Evolutionary conservation across 2,797 vertebrate genomes (phyloP), one percentile per base, ranked within the genome.

Genomic region (Coregonus ussuriensis): DNA sequence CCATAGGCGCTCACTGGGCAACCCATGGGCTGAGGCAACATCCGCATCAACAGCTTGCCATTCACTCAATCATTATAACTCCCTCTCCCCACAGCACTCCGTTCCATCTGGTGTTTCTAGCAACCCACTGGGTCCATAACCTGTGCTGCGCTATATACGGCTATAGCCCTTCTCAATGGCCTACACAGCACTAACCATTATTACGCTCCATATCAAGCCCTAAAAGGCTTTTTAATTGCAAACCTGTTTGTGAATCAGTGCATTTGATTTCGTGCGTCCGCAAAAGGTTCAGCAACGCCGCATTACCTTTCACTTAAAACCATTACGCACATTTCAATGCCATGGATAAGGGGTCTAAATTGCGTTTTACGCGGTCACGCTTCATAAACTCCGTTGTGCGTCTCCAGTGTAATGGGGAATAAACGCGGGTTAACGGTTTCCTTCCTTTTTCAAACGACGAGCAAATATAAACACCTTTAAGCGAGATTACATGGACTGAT

Each of bases 401-500:
- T 76, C 79, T 85, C 69, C 85, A 88, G 81, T 84, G 62, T 75
- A 72, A 82, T 78, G 86, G 79, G 83, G 89, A 86, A 90, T 82
- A 81, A 80, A 83, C 80, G 47, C 71, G 85, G 87, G 9, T 90
- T 91, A 94, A 94, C 91, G 68, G 88, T 94, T 94, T 92, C 91
- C 93, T 93, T 93, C 89, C 91, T 89, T 83, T 91, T 90, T 91
- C 79, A 92, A 93, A 93, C 86, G 83, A 83, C 86, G 89, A 86
- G 91, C 92, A 93, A 93, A 92, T 93, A 93, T 92, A 94, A 93
- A 94, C 92, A 91, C 94, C 94, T 94, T 94, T 94, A 94, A 88
- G 91, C 80, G 83, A 41, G 70, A 83, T 86, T 84, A 82, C 83
- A 83, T 78, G 73, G 77, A 83, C 80, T 81, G 86, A 91, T 90